Conservation (phyloP, 1,140 invertebrate species). For the Solenopsis fugax region DNA sequence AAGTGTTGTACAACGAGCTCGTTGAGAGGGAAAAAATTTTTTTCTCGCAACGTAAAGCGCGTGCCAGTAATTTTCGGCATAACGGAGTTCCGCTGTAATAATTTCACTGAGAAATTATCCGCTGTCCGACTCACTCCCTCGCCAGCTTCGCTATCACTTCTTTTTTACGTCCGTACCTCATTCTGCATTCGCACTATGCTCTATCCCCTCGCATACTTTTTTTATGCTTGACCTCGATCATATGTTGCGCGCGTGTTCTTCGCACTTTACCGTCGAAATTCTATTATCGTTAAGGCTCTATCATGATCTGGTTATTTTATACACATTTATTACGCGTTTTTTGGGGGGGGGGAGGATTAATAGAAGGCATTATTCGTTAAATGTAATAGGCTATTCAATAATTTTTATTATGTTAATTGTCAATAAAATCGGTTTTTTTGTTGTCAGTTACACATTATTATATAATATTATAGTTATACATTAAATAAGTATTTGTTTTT, state of each 20-base stretch:
- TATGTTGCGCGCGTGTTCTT: conserved; percentile 48
- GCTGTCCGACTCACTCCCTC: conserved; percentile 50
- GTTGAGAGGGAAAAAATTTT: conserved; percentile 8
- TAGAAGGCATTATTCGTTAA: background rate
- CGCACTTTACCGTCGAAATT: conserved; percentile 55
- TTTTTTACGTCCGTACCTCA: conserved; percentile 54
- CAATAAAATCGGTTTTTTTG: background rate
- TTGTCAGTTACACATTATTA: background rate
- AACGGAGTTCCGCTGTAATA: conserved; percentile 54
- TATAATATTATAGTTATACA: background rate
- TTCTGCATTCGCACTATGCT: conserved; percentile 51
- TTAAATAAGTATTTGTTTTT: background rate
- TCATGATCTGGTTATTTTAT: conserved; percentile 7
- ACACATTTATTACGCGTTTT: background rate
- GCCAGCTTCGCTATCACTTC: background rate
- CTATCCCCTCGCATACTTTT: conserved; percentile 20
- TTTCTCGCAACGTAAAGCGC: conserved; percentile 50
- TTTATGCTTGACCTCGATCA: conserved; percentile 65
- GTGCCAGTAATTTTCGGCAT: conserved; percentile 59
- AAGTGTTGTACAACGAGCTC: conserved; percentile 38
- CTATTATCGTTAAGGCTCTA: conserved; percentile 53
- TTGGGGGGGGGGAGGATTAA: background rate
- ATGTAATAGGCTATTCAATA: background rate
- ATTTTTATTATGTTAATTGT: conserved; percentile 11
- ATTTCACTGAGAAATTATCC: conserved; percentile 69